A percentile compares a stretch with the other conserved stretches of the same genome.
Conservation (phyloP, 2,113 vertebrate genomes). For the Labrus mixtus region DNA sequence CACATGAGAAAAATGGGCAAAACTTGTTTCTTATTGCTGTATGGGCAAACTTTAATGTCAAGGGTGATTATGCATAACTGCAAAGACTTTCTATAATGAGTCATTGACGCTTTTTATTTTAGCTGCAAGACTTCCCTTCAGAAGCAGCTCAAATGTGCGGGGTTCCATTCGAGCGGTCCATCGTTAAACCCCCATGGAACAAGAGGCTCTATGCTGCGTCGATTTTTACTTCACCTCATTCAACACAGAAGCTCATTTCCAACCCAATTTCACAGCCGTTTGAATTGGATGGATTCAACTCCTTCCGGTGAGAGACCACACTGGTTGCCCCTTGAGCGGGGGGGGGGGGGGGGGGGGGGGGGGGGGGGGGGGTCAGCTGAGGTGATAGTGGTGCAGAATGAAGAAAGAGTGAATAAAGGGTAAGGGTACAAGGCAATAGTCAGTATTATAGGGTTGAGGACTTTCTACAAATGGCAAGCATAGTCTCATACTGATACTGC, state of each 20-base stretch:
- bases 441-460: no score
- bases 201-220: not conserved
- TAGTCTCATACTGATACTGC: no score
- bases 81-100: constrained; percentile 30
- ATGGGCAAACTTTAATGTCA: constrained; percentile 38
- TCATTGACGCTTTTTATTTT: not conserved
- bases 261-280: constrained; percentile 72
- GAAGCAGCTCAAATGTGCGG: not conserved
- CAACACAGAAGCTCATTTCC: constrained; percentile 57
- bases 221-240: constrained; percentile 28
- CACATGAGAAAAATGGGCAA: not conserved
- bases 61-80: constrained; percentile 29
- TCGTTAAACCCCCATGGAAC: constrained; percentile 47
- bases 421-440: not conserved
- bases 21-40: not conserved
- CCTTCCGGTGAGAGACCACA: constrained; percentile 14
- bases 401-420: not conserved
- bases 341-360: no score
- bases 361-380: not conserved
- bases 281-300: constrained; percentile 49
- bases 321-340: not conserved
- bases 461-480: no score
- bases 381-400: not conserved
- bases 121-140: constrained; percentile 3
- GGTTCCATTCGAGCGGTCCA: constrained; percentile 19